Percentiles rank a stretch among this genome's conserved stretches.
Conservation (phyloP, 2,888 invertebrate species). For the Ophion costatus region DNA sequence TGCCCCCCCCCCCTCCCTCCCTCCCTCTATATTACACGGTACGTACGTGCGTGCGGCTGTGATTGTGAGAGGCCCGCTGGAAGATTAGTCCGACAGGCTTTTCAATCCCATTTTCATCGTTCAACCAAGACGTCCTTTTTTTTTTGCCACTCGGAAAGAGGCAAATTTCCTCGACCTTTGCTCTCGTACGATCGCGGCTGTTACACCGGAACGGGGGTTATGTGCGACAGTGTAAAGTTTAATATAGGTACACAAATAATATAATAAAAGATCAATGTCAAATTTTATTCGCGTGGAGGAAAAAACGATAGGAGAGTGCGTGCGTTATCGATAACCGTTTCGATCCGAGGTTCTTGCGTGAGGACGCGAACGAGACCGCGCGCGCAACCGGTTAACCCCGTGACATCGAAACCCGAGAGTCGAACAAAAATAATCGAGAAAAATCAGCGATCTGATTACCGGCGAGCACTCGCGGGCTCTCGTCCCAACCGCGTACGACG, state of each 20-base stretch:
- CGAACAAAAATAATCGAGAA: slow-evolving; percentile 37
- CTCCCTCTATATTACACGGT: too few relatives aligned
- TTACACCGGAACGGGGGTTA: too few relatives aligned
- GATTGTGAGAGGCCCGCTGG: slow-evolving; percentile 57
- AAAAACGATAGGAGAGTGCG: background rate
- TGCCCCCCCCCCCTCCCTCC: too few relatives aligned
- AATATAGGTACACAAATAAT: too few relatives aligned
- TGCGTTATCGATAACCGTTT: background rate
- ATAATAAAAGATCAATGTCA: too few relatives aligned
- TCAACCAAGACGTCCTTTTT: slow-evolving; percentile 63
- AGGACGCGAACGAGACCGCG: background rate
- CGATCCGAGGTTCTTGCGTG: background rate
- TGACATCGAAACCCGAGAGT: slow-evolving; percentile 39
- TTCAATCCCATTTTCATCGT: slow-evolving; percentile 83
- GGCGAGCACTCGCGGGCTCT: background rate
- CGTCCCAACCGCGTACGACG: slow-evolving; percentile 17
- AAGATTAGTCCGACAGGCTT: slow-evolving; percentile 82
- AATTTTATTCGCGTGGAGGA: background rate
- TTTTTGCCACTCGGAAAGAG: slow-evolving; percentile 34
- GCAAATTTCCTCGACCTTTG: too few relatives aligned
- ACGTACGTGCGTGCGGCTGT: too few relatives aligned
- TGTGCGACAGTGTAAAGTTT: too few relatives aligned
- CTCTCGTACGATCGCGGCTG: too few relatives aligned
- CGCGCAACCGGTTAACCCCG: slow-evolving; percentile 55
- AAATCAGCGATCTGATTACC: slow-evolving; percentile 54